Evolutionary conservation across 2,888 invertebrate genomes (phyloP).

Genomic region (Drosophila monieri): DNA sequence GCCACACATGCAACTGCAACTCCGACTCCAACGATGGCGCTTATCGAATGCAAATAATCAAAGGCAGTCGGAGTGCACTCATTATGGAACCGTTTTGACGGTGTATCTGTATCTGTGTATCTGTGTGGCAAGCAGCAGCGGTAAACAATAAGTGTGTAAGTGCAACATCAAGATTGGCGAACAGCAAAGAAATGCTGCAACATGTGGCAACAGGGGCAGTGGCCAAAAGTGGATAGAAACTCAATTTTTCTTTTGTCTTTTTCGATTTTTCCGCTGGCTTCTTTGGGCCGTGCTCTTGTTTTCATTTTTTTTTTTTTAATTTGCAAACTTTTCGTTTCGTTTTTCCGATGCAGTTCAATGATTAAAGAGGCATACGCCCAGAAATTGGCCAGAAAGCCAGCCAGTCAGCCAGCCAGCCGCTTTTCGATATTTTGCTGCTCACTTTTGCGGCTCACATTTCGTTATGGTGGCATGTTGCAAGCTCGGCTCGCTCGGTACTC

Average conservation of each 20-base stretch:
- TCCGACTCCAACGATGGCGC: conserved; percentile 46
- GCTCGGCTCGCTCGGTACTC: conserved; percentile 49
- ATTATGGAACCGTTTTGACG: conserved; percentile 42
- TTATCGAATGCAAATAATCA: conserved; percentile 77
- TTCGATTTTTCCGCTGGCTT: conserved; percentile 56
- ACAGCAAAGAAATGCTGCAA: conserved; percentile 77
- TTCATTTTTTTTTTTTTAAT: conserved; percentile 60
- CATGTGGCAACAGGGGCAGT: conserved; percentile 68
- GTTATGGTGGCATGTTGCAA: conserved; percentile 69
- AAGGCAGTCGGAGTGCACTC: conserved; percentile 49
- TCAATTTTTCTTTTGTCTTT: conserved; percentile 65
- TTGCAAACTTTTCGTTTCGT: conserved; percentile 67
- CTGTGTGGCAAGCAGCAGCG: conserved; percentile 11
- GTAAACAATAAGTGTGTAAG: conserved; percentile 17
- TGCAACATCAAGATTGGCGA: conserved; percentile 67
- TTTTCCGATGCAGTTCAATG: conserved; percentile 77
- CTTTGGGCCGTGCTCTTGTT: conserved; percentile 53
- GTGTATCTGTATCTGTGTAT: conserved; percentile 21
- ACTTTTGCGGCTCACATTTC: conserved; percentile 50
- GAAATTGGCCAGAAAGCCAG: conserved; percentile 70
- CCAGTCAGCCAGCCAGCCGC: conserved; percentile 18
- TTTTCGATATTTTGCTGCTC: conserved; percentile 46
- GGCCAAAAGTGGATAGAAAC: conserved; percentile 31
- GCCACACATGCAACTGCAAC: conserved; percentile 37
- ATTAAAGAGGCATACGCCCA: conserved; percentile 78